A percentile compares a stretch with the other conserved stretches of the same genome.
These are phyloP conservation scores for Plutomurus gul DNA, from an alignment of 1,140 invertebrate genomes.

Conservation along the genomic window DNA sequence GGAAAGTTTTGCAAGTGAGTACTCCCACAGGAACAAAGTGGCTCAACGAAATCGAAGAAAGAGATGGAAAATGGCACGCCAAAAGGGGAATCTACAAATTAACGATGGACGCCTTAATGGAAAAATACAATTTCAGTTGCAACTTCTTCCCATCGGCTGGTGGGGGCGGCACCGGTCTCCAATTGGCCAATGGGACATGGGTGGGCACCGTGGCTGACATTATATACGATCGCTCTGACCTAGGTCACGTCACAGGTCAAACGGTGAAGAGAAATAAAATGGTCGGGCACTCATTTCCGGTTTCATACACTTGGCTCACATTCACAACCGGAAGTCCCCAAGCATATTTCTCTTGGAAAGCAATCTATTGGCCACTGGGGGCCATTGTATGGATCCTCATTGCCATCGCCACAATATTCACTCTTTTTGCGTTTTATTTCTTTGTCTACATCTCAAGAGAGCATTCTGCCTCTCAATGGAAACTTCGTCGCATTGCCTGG, in stretches of 20 bases:
- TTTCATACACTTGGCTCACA: slow-evolving; percentile 42
- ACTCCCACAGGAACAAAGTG: slow-evolving; percentile 32
- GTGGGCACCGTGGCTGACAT: slow-evolving; percentile 40
- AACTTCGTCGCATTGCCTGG: background rate
- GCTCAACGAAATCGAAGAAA: slow-evolving; percentile 21
- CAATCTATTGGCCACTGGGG: slow-evolving; percentile 39
- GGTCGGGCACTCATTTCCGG: slow-evolving; percentile 39
- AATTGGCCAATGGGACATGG: slow-evolving; percentile 39
- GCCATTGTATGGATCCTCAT: slow-evolving; percentile 30
- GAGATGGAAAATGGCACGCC: slow-evolving; percentile 14
- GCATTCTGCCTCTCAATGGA: background rate
- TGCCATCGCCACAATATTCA: background rate
- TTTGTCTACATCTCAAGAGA: background rate
- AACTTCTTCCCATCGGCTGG: slow-evolving; percentile 40
- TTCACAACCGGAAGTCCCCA: slow-evolving; percentile 40
- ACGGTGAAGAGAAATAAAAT: slow-evolving; percentile 18
- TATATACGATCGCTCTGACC: slow-evolving; percentile 24
- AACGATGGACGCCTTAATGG: background rate
- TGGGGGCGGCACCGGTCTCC: slow-evolving; percentile 34
- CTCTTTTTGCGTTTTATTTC: background rate
- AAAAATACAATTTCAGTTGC: slow-evolving; percentile 41
- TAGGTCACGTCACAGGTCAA: slow-evolving; percentile 22
- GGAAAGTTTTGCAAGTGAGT: slow-evolving; percentile 11
- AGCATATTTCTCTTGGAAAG: slow-evolving; percentile 34
- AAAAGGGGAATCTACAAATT: slow-evolving; percentile 32